Evolutionary conservation across 2,888 invertebrate species (phyloP), one percentile per base, ranked within the genome.

Genomic region (Cylindroiulus punctatus): DNA sequence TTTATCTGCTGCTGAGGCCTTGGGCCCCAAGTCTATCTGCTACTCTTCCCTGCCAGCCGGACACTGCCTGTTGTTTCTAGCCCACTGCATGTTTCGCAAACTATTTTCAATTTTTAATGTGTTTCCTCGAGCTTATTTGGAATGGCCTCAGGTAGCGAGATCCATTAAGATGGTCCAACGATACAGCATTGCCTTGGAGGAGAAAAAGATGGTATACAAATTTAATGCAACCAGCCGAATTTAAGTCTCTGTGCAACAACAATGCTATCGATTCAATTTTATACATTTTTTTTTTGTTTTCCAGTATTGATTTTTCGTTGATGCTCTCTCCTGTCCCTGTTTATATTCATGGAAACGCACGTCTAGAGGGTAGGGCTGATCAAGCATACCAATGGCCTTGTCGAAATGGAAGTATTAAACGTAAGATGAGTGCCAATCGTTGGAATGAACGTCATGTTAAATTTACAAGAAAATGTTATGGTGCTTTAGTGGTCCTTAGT

Each of bases 311-410:
- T 57, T 57, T 57, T 57, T 22, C n/a, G 19, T 22, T 57, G 57
- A 57, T 57, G 57, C 22, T 57, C 22, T 7, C 57, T 57, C 57
- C 19, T 57, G 22, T 22, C n/a, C 19, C 57, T 57, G 22, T 57
- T 57, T 57, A 57, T 57, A 57, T 57, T 57, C 57, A 57, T n/a
- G 57, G 57, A 57, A 57, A n/a, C 19, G 57, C 57, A 22, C 57
- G 22, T 57, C 5, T n/a, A 57, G 57, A 57, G 57, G 57, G n/a
- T 0, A 19, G 57, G 57, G 4, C 57, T 22, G 57, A 57, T 57
- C 57, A 57, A 22, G 57, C 57, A 57, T n/a, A 57, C n/a, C 57
- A 57, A 57, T 57, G 57, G 57, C 57, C 57, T 57, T 57, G 57
- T 22, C 22, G n/a, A 22, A 57, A 57, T 57, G 57, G 57, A 57